A percentile compares a stretch with the other conserved stretches of the same genome.
phyloP scores from a whole-genome alignment of 2,797 vertebrate species.

The Limosa lapponica region DNA sequence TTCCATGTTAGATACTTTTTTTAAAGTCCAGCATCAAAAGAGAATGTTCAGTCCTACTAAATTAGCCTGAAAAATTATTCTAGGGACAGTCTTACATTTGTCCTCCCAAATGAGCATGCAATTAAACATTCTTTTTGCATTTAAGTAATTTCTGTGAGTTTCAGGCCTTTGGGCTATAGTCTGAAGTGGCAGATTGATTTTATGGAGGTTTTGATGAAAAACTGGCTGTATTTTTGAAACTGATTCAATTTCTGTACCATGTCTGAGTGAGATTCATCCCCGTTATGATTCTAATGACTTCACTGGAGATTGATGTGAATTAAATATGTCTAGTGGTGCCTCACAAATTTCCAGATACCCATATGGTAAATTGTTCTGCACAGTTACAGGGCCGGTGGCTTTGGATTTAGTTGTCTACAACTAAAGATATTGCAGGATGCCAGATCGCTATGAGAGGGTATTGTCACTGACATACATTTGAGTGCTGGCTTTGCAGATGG shows the following conservation, averaged over 20 bases:
- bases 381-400: neutral
- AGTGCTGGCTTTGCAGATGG: neutral
- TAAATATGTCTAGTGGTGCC: neutral
- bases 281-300: neutral
- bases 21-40: conserved; percentile 18
- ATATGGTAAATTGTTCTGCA: neutral
- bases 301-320: neutral
- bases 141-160: conserved; percentile 3
- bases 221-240: neutral
- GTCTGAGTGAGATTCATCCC: neutral
- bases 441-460: neutral
- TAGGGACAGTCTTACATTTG: neutral
- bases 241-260: neutral
- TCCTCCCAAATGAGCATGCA: conserved; percentile 36
- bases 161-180: conserved; percentile 28
- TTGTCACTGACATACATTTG: neutral
- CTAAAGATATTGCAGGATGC: neutral
- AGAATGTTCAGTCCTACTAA: neutral
- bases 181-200: conserved; percentile 48
- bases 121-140: conserved; percentile 63
- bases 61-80: conserved; percentile 34
- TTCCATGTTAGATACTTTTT: neutral
- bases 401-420: neutral
- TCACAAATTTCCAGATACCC: neutral
- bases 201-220: conserved; percentile 9